Percentiles rank a stretch among this genome's conserved stretches.
Conservation (phyloP, 53 echinoderm and acorn worm species). For the Stichopus horrens region DNA sequence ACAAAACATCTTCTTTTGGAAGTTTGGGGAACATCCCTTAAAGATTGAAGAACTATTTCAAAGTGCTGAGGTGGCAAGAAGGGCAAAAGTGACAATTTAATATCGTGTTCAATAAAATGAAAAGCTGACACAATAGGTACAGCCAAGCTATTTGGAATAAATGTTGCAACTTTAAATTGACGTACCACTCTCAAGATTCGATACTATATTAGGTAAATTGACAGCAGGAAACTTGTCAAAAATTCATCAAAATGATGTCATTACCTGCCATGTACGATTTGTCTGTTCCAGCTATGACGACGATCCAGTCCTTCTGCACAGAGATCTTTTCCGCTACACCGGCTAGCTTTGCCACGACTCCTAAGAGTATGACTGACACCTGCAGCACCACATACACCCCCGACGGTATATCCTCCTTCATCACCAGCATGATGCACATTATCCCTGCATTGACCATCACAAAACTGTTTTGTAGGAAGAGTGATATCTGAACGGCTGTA, state of each 20-base stretch:
- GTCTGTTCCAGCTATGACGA: constrained; percentile 75
- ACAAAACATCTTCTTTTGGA: too few species aligned
- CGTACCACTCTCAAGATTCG: too few species aligned
- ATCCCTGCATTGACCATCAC: constrained; percentile 75
- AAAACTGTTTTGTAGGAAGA: constrained; percentile 74
- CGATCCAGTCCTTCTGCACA: constrained; percentile 98
- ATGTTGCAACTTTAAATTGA: too few species aligned
- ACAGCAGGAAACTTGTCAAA: too few species aligned
- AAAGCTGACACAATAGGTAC: too few species aligned
- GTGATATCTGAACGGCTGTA: constrained; percentile 64
- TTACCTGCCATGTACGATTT: constrained; percentile 69
- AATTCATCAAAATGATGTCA: background rate
- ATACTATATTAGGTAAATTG: too few species aligned
- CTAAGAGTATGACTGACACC: constrained; percentile 70
- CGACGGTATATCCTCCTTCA: constrained; percentile 36
- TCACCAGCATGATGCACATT: constrained; percentile 56
- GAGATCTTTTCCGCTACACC: constrained; percentile 83
- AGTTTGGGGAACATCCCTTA: too few species aligned
- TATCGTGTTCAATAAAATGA: too few species aligned
- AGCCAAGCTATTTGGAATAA: too few species aligned
- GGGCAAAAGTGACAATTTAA: too few species aligned
- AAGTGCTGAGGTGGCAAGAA: too few species aligned
- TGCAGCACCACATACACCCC: constrained; percentile 60
- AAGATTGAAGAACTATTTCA: too few species aligned
- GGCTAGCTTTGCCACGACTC: constrained; percentile 69